A percentile compares a stretch with the other conserved stretches of the same genome.
Evolutionary conservation across 64 coral and sea anemone genomes (phyloP).

Genomic region (Cladopsammia gracilis): DNA sequence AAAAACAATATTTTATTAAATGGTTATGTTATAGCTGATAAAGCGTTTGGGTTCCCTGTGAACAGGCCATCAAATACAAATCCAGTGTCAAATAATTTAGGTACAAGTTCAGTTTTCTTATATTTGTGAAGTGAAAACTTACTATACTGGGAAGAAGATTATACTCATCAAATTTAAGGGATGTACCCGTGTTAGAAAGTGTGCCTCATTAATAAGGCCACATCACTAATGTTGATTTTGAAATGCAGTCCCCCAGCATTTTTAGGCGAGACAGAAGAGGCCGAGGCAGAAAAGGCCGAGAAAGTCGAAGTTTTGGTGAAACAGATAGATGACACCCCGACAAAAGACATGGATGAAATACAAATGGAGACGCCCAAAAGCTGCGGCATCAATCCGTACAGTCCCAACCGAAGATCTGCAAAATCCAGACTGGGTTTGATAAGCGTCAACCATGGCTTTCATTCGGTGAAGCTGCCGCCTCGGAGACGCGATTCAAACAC

Average conservation of each 20-base stretch:
- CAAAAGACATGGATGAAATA: not conserved
- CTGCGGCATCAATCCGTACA: not conserved
- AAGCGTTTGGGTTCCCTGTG: no score
- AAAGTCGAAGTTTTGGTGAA: not conserved
- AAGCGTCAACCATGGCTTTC: constrained; percentile 20
- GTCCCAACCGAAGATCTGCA: not conserved
- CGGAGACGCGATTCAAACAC: not conserved
- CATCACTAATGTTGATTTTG: not conserved
- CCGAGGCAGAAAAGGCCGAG: not conserved
- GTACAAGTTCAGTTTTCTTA: no score
- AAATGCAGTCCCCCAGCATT: constrained; percentile 1
- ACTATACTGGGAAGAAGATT: no score
- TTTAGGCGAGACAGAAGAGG: not conserved
- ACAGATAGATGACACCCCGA: not conserved
- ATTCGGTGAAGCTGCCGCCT: constrained; percentile 28
- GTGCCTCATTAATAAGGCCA: no score
- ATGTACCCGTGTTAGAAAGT: no score
- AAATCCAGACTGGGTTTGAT: constrained; percentile 38
- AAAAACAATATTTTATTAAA: no score
- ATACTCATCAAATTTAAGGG: no score
- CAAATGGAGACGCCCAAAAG: not conserved
- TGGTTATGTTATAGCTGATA: no score
- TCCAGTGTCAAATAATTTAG: no score
- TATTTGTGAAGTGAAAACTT: no score
- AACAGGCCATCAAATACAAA: no score